Conservation (phyloP, 2,888 invertebrate genomes). For the Drosophila macrospina region DNA sequence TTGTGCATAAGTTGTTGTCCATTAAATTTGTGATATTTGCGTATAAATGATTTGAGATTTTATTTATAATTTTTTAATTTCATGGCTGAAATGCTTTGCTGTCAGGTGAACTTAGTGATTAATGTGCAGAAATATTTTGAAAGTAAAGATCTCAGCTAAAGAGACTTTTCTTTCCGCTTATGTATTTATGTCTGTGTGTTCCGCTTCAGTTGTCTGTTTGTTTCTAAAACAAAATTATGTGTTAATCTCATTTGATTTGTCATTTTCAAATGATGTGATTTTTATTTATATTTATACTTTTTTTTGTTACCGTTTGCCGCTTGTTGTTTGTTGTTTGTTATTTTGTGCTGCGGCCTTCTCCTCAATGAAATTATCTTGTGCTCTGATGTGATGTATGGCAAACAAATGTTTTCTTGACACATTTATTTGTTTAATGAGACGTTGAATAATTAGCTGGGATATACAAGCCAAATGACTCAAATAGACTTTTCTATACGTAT, state of each 20-base stretch:
- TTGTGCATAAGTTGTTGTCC: not conserved
- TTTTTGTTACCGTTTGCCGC: constrained; percentile 4
- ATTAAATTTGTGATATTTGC: constrained; percentile 11
- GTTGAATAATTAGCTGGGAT: constrained; percentile 74
- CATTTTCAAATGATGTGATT: constrained; percentile 77
- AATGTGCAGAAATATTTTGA: constrained; percentile 49
- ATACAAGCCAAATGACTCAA: constrained; percentile 59
- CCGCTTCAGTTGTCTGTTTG: constrained; percentile 50
- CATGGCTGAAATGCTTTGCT: constrained; percentile 57
- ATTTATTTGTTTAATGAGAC: constrained; percentile 72
- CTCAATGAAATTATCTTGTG: constrained; percentile 48
- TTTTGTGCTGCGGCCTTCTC: constrained; percentile 47
- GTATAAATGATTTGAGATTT: constrained; percentile 42
- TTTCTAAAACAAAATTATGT: constrained; percentile 61
- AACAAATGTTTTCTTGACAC: constrained; percentile 67
- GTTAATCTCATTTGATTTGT: constrained; percentile 79
- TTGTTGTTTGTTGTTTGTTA: not conserved
- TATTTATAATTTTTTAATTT: constrained; percentile 67
- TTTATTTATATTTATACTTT: no score
- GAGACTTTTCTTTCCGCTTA: constrained; percentile 10
- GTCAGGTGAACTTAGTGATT: constrained; percentile 72
- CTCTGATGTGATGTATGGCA: constrained; percentile 55
- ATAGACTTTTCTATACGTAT: constrained; percentile 21
- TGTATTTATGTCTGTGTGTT: not conserved
- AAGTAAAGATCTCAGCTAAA: constrained; percentile 32